A percentile compares a stretch with the other conserved stretches of the same genome.
Evolutionary conservation across 2,113 vertebrate species (phyloP).

Genomic region (Jaculus jaculus): DNA sequence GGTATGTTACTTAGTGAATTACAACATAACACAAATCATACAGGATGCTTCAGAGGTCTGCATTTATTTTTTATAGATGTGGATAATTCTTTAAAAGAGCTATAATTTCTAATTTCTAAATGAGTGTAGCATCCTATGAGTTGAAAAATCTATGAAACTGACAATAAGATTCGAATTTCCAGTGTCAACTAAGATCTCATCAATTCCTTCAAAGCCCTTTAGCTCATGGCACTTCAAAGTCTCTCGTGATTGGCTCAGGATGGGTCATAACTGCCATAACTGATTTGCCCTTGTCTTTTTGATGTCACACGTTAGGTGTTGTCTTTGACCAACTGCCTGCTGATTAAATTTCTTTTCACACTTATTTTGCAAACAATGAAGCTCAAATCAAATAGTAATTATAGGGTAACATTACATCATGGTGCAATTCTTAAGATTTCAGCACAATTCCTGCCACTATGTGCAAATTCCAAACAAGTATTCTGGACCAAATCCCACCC

Average conservation of each 20-base stretch:
- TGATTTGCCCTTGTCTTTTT: conserved; percentile 70
- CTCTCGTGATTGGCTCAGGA: conserved; percentile 48
- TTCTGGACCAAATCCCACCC: background rate
- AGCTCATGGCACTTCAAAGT: conserved; percentile 18
- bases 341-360: conserved; percentile 78
- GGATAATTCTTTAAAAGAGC: background rate
- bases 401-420: conserved; percentile 59
- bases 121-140: background rate
- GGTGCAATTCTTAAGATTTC: conserved; percentile 51
- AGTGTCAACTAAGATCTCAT: background rate
- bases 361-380: conserved; percentile 73
- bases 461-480: conserved; percentile 18
- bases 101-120: no score
- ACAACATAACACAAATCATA: no score
- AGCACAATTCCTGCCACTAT: background rate
- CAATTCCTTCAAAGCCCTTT: background rate
- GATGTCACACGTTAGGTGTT: conserved; percentile 68
- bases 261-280: conserved; percentile 57
- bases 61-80: no score
- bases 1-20: no score
- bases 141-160: background rate
- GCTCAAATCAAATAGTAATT: conserved; percentile 80
- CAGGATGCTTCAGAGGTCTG: no score
- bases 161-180: background rate
- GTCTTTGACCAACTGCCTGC: conserved; percentile 60